Evolutionary conservation across 2,888 invertebrate species (phyloP), one percentile per base, ranked within the genome.

Genomic region (Pseudanteris insignis): DNA sequence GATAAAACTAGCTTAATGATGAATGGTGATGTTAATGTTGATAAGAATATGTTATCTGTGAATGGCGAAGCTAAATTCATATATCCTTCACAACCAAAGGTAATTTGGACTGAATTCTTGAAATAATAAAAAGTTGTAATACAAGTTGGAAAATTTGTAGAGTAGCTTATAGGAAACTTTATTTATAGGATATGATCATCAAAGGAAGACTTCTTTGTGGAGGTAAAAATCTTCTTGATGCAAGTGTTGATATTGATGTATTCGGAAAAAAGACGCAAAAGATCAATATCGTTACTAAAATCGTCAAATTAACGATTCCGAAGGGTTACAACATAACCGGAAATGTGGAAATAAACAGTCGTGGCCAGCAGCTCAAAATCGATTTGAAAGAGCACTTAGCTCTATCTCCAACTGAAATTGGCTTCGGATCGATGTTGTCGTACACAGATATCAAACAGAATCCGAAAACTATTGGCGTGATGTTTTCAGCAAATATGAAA

Each of bases 21-120:
- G 48, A 73, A 77, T 29, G 79, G 86, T 0, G 86, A 89, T 63
- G 66, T 86, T 2, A 80, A 82, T 2, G 70, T 81, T 0, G 83
- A 85, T 2, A 80, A 83, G 1, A 80, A 83, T 38, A 81, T 78
- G 0, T 62, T 85, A 26, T 80, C 81, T 2, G 73, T 84, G 1
- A 80, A 81, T 1, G 86, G 86, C 1, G 85, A 87, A 63, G 70
- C 86, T 0, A 86, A 85, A 65, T 85, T 91, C 62, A 84, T 84
- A 18, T 88, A 89, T 72, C 91, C 91, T 6, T 84, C 84, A 18
- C 81, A 90, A 54, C 80, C 82, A 59, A 88, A 85, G 83, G 87
- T 86, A 65, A 7, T 7, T 43, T 43, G n/a, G n/a, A n/a, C n/a
- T n/a, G n/a, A n/a, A n/a, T n/a, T n/a, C n/a, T n/a, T n/a, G n/a